These are phyloP conservation scores for Drosophila sp. DNA, from an alignment of 1,140 invertebrate genomes.

Conservation along the genomic window DNA sequence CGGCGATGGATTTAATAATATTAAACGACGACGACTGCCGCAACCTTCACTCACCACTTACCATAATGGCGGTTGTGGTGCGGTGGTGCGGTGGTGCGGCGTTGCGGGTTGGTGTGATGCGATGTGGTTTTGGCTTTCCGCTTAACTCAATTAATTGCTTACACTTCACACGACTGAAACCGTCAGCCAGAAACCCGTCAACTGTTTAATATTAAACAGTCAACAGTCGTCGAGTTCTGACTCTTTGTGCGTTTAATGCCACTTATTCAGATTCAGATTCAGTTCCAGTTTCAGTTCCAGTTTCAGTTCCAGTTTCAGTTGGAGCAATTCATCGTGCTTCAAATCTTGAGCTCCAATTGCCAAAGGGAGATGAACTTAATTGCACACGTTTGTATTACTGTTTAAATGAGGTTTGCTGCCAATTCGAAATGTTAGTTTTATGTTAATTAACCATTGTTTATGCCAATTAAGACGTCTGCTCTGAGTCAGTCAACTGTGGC, in stretches of 20 bases:
- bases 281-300: neutral
- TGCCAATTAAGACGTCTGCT: slow-evolving; percentile 63
- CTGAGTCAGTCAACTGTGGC: neutral
- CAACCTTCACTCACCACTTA: slow-evolving; percentile 45
- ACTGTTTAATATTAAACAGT: slow-evolving; percentile 2
- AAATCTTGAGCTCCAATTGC: neutral
- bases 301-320: slow-evolving; percentile 8
- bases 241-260: slow-evolving; percentile 60
- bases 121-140: slow-evolving; percentile 30
- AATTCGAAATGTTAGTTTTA: slow-evolving; percentile 75
- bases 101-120: slow-evolving; percentile 4
- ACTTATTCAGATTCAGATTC: slow-evolving; percentile 49
- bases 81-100: neutral
- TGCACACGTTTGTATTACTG: slow-evolving; percentile 77
- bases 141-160: slow-evolving; percentile 54
- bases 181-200: slow-evolving; percentile 14
- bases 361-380: slow-evolving; percentile 50
- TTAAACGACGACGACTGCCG: slow-evolving; percentile 33
- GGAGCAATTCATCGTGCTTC: neutral
- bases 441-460: slow-evolving; percentile 81
- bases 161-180: slow-evolving; percentile 16
- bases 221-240: slow-evolving; percentile 44
- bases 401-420: slow-evolving; percentile 70
- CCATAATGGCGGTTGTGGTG: slow-evolving; percentile 30
- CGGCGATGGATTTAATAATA: slow-evolving; percentile 41